Percentiles rank a stretch among this genome's conserved stretches.
Conservation (phyloP, 2,888 invertebrate species). For the Stegophylla sp. region DNA sequence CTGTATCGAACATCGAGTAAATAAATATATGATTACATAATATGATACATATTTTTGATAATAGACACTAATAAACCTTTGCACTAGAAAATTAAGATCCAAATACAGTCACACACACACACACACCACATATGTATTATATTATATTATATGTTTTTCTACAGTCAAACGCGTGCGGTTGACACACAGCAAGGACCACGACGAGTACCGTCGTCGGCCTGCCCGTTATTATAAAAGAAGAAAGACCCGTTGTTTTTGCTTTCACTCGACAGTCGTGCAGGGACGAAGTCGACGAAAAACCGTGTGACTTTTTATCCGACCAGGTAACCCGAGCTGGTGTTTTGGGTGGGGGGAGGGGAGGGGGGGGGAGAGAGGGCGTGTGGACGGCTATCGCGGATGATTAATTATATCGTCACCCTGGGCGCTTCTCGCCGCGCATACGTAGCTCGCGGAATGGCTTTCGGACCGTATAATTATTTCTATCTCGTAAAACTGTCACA, state of each 20-base stretch:
- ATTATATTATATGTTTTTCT: background rate
- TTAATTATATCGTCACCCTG: slow-evolving; percentile 40
- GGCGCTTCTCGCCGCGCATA: background rate
- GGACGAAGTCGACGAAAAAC: slow-evolving; percentile 23
- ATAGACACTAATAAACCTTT: too few species aligned
- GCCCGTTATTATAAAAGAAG: slow-evolving; percentile 10
- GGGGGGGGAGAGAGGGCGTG: too few species aligned
- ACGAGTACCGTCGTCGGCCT: background rate
- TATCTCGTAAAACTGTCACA: slow-evolving; percentile 46
- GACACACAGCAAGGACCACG: slow-evolving; percentile 16
- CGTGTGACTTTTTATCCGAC: slow-evolving; percentile 42
- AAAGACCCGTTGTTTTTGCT: slow-evolving; percentile 32
- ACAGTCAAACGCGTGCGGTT: slow-evolving; percentile 29
- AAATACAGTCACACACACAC: background rate
- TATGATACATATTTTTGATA: too few species aligned
- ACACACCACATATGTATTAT: background rate
- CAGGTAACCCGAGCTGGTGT: slow-evolving; percentile 40
- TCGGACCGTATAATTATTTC: slow-evolving; percentile 39
- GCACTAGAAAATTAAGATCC: background rate
- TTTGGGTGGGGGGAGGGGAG: too few species aligned
- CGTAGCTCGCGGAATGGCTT: slow-evolving; percentile 9
- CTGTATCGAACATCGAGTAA: background rate
- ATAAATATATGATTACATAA: background rate
- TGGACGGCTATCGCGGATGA: background rate
- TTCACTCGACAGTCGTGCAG: background rate